Evolutionary conservation across 2,113 vertebrate genomes (phyloP).

Genomic region (Phyllopteryx taeniolatus): DNA sequence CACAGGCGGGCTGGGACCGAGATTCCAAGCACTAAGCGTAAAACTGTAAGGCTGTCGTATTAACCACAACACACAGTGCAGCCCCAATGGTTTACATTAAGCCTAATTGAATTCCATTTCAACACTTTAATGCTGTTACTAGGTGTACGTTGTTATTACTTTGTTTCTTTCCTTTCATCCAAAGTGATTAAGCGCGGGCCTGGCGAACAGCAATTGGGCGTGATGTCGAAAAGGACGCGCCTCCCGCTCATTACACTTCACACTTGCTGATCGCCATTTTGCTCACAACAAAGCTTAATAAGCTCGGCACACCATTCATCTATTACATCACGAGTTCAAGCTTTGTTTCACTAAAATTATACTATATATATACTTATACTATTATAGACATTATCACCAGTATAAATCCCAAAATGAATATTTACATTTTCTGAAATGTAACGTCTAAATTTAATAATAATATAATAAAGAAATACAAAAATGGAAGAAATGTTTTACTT

Average conservation of each 20-base stretch:
- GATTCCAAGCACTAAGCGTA: not conserved
- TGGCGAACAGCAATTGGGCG: slow-evolving; percentile 7
- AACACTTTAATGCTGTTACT: not conserved
- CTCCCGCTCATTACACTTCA: slow-evolving; percentile 32
- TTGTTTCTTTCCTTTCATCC: not conserved
- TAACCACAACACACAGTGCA: not conserved
- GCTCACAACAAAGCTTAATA: not conserved
- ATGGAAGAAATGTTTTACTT: not conserved
- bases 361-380: not conserved
- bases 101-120: not conserved
- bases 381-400: not conserved
- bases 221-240: slow-evolving; percentile 11
- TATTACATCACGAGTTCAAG: not conserved
- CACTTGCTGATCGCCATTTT: slow-evolving; percentile 65
- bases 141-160: not conserved
- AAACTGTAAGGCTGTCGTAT: not conserved
- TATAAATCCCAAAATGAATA: not conserved
- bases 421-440: not conserved
- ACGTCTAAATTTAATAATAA: not conserved
- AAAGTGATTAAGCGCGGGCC: not conserved
- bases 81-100: not conserved
- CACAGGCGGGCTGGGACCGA: not conserved
- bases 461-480: not conserved
- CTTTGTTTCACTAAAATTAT: not conserved
- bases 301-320: not conserved